These are phyloP conservation scores for Amia ocellicauda DNA, from an alignment of 2,113 vertebrate genomes.

Conservation along the genomic window DNA sequence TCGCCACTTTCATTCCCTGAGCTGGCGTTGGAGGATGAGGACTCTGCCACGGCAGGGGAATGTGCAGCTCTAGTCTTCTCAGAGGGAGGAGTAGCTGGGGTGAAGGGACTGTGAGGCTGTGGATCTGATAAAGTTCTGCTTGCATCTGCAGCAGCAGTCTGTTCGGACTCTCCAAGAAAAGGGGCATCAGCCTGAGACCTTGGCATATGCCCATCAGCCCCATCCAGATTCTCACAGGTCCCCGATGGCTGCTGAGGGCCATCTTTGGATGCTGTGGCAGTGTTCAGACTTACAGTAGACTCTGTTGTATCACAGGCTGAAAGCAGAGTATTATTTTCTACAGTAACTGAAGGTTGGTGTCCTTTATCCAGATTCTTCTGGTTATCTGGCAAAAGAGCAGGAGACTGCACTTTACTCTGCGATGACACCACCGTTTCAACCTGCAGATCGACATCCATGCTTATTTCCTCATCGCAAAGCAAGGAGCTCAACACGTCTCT, in stretches of 20 bases:
- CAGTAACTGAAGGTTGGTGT: not conserved
- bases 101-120: not conserved
- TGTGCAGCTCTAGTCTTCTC: not conserved
- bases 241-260: not conserved
- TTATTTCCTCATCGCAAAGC: slow-evolving; percentile 27
- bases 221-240: not conserved
- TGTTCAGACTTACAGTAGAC: not conserved
- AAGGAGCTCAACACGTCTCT: slow-evolving; percentile 13
- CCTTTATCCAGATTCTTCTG: slow-evolving; percentile 15
- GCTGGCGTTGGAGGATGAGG: not conserved
- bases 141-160: not conserved
- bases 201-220: not conserved
- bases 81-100: not conserved
- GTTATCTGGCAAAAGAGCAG: slow-evolving; percentile 11
- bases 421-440: slow-evolving; percentile 5
- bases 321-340: slow-evolving; percentile 1
- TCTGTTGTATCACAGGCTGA: slow-evolving; percentile 6
- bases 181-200: not conserved
- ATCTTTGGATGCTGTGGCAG: not conserved
- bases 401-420: slow-evolving; percentile 19
- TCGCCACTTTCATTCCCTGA: slow-evolving; percentile 11
- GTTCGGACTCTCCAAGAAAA: not conserved
- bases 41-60: not conserved
- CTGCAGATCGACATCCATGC: slow-evolving; percentile 51
- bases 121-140: too few species aligned